phyloP scores from a whole-genome alignment of 2,797 vertebrate genomes.

The Lophius americanus region DNA sequence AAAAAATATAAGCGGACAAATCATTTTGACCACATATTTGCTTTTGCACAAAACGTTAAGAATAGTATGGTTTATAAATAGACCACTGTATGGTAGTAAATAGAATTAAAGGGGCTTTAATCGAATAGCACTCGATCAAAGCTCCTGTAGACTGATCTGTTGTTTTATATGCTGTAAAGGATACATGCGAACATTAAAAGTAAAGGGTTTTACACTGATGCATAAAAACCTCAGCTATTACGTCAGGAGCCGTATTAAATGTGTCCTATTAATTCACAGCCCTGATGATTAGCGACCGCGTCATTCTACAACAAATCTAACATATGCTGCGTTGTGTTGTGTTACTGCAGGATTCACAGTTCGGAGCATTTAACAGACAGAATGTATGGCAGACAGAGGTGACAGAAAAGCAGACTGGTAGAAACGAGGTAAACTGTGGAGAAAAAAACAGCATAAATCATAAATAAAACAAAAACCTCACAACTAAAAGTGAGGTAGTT shows the following conservation, averaged over 20 bases:
- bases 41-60: neutral
- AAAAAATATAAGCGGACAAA: neutral
- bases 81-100: no score
- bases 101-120: conserved; percentile 6
- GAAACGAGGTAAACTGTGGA: conserved; percentile 29
- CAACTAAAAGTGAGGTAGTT: conserved; percentile 41
- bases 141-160: no score
- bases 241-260: neutral
- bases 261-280: neutral
- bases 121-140: no score
- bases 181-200: neutral
- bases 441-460: conserved; percentile 23
- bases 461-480: conserved; percentile 25
- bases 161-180: neutral
- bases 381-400: conserved; percentile 16
- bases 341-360: conserved; percentile 11
- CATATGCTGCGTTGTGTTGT: neutral
- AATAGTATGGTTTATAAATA: no score
- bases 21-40: neutral
- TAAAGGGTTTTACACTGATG: neutral
- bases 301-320: conserved; percentile 4
- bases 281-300: neutral
- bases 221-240: neutral
- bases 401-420: conserved; percentile 3
- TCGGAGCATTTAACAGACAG: conserved; percentile 7